These are phyloP conservation scores for Eurois occulta DNA, from an alignment of 2,888 invertebrate species.

Conservation along the genomic window DNA sequence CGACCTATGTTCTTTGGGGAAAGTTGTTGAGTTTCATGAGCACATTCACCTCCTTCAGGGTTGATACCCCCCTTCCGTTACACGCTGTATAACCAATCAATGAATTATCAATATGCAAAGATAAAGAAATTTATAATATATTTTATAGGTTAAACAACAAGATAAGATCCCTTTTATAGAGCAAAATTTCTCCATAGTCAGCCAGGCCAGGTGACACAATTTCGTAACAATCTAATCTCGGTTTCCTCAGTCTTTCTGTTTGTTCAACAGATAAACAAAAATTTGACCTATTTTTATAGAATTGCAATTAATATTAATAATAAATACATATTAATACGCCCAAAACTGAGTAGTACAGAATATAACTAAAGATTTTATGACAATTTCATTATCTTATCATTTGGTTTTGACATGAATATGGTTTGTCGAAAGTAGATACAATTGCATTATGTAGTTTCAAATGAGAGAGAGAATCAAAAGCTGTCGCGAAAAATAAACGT, in stretches of 20 bases:
- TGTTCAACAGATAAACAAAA: constrained; percentile 39
- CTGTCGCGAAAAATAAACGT: background rate
- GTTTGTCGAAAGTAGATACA: background rate
- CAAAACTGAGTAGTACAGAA: background rate
- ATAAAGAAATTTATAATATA: too few relatives aligned
- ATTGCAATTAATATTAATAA: background rate
- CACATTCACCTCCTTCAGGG: too few relatives aligned
- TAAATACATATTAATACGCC: too few relatives aligned
- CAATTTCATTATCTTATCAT: constrained; percentile 22
- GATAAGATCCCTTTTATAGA: background rate
- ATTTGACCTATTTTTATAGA: constrained; percentile 22
- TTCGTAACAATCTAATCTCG: constrained; percentile 43
- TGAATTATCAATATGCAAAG: background rate
- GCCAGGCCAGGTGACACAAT: constrained; percentile 12
- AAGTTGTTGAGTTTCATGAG: too few relatives aligned
- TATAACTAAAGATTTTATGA: background rate
- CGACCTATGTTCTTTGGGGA: too few relatives aligned
- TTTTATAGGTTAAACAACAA: background rate
- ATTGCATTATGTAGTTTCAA: background rate
- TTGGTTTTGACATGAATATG: background rate
- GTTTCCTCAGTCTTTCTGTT: constrained; percentile 10
- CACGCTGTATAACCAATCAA: too few relatives aligned
- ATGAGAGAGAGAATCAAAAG: background rate
- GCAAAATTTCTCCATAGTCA: background rate
- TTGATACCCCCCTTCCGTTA: too few relatives aligned